These are phyloP conservation scores for Sphinx pinastri DNA, from an alignment of 2,888 invertebrate species.

Conservation along the genomic window DNA sequence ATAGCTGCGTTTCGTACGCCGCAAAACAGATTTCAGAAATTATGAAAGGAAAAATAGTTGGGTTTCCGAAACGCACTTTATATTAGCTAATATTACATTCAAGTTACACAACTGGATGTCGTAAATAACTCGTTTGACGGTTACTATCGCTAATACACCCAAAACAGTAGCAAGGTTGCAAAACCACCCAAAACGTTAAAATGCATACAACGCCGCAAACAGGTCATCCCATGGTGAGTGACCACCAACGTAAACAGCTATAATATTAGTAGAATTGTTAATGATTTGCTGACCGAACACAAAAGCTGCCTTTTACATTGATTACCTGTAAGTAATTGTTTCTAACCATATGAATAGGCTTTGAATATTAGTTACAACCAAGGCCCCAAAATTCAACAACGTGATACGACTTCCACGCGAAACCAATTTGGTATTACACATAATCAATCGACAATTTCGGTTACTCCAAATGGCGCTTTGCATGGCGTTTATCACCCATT, in stretches of 20 bases:
- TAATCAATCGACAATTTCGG: not conserved
- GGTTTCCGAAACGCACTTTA: slow-evolving; percentile 20
- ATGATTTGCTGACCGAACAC: no score
- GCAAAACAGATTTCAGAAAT: slow-evolving; percentile 25
- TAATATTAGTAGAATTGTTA: not conserved
- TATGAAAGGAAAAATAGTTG: slow-evolving; percentile 37
- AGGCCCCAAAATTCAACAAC: not conserved
- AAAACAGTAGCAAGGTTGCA: no score
- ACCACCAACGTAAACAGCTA: not conserved
- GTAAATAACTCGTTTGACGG: not conserved
- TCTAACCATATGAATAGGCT: not conserved
- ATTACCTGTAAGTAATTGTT: no score
- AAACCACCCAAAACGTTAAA: no score
- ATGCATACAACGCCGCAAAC: no score
- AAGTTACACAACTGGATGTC: no score
- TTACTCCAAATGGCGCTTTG: not conserved
- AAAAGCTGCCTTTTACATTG: no score
- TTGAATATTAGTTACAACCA: not conserved
- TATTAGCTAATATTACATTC: no score
- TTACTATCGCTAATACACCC: no score
- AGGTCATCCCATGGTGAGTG: no score
- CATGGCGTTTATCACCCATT: slow-evolving; percentile 12
- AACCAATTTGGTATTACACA: not conserved
- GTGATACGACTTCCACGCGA: not conserved
- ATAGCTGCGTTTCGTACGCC: slow-evolving; percentile 35